These are phyloP conservation scores for Prinia subflava DNA, from an alignment of 2,113 vertebrate species.

Conservation along the genomic window DNA sequence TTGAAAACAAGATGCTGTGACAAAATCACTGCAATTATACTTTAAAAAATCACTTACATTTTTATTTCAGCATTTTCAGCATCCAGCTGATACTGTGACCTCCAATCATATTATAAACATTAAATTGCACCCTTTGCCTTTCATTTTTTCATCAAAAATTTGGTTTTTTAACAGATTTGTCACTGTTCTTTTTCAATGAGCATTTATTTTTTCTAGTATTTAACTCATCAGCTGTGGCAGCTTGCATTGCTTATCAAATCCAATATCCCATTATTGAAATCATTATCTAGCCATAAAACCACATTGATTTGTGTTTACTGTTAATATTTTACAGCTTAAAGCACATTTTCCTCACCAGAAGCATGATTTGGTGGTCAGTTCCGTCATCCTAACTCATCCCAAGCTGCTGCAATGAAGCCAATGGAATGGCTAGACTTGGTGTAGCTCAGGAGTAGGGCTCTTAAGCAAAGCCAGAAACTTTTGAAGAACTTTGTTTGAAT, in stretches of 20 bases:
- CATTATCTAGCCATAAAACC: neutral
- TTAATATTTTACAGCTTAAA: slow-evolving; percentile 28
- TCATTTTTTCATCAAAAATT: neutral
- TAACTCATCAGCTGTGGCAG: neutral
- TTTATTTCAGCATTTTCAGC: slow-evolving; percentile 12
- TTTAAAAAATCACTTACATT: neutral
- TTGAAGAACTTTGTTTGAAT: neutral
- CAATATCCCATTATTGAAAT: slow-evolving; percentile 27
- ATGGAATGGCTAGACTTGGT: neutral
- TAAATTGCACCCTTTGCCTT: neutral
- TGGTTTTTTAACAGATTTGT: neutral
- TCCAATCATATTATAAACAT: neutral
- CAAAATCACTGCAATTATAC: neutral
- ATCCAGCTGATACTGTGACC: neutral
- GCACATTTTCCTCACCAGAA: neutral
- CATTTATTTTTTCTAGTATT: neutral
- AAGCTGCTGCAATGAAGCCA: neutral
- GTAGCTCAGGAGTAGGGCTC: neutral
- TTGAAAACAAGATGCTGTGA: neutral
- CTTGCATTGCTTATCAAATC: slow-evolving; percentile 8
- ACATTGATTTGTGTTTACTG: slow-evolving; percentile 22
- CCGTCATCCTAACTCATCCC: neutral
- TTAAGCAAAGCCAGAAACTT: neutral
- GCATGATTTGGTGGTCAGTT: neutral
- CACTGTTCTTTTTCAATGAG: neutral